Conservation (phyloP, 2,888 invertebrate species). For the Zhuqinia jingwanae region DNA sequence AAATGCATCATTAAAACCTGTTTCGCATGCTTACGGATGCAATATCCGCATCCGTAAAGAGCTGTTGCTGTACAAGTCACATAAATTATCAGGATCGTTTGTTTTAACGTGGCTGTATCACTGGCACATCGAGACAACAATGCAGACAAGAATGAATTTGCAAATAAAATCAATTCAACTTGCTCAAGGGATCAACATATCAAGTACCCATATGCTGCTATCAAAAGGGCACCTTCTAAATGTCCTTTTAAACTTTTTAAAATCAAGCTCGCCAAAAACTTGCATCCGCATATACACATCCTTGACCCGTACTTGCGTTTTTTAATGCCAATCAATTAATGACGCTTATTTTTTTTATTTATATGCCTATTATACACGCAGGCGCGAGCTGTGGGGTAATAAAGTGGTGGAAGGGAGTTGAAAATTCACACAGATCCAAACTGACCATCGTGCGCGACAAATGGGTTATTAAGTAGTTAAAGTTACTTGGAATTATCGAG, state of each 20-base stretch:
- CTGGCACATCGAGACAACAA: conserved; percentile 15
- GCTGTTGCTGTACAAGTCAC: background rate
- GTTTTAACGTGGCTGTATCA: background rate
- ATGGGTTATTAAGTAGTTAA: background rate
- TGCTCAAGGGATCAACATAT: too few species aligned
- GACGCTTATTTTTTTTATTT: too few species aligned
- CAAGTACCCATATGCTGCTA: too few species aligned
- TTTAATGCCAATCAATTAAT: background rate
- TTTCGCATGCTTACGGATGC: background rate
- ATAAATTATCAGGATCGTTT: conserved; percentile 5
- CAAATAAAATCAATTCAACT: too few species aligned
- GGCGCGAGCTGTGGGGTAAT: background rate
- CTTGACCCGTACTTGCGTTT: conserved; percentile 52
- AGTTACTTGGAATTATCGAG: background rate
- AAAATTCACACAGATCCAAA: conserved; percentile 33
- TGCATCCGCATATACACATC: conserved; percentile 61
- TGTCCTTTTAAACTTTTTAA: too few species aligned
- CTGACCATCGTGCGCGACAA: conserved; percentile 3
- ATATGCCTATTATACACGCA: too few species aligned
- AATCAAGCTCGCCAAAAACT: conserved; percentile 5
- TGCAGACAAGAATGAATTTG: background rate
- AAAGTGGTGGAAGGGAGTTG: conserved; percentile 37
- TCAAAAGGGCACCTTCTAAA: too few species aligned
- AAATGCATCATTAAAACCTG: conserved; percentile 56
- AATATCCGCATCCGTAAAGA: conserved; percentile 47